phyloP scores from a whole-genome alignment of 2,113 vertebrate species.

The Narcine bancroftii region DNA sequence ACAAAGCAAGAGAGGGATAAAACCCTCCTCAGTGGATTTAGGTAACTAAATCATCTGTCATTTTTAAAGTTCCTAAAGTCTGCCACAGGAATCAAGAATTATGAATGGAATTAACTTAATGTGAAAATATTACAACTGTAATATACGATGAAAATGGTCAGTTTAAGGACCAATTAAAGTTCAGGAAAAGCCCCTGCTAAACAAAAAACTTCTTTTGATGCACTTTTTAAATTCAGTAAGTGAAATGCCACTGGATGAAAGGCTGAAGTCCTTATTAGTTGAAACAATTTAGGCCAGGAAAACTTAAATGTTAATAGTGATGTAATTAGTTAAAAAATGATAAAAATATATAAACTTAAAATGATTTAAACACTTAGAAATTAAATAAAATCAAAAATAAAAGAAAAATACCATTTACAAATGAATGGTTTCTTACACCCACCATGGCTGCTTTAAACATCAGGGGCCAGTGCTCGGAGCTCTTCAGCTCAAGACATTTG shows the following conservation, averaged over 20 bases:
- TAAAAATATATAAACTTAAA: too few relatives aligned
- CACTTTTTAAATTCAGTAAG: neutral
- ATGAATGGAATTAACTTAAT: neutral
- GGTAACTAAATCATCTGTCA: neutral
- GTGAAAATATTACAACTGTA: neutral
- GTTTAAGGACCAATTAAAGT: neutral
- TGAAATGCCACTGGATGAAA: neutral
- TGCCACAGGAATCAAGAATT: neutral
- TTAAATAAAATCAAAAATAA: too few relatives aligned
- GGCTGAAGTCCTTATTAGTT: neutral
- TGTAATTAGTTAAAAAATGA: too few relatives aligned
- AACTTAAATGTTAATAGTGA: too few relatives aligned
- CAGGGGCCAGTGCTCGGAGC: too few relatives aligned
- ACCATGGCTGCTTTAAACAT: too few relatives aligned
- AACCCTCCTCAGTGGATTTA: neutral
- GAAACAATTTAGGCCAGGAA: neutral
- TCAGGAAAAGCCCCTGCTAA: neutral
- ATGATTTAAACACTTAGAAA: too few relatives aligned
- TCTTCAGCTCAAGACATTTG: too few relatives aligned
- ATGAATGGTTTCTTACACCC: too few relatives aligned
- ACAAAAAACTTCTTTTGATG: neutral
- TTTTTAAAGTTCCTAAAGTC: neutral
- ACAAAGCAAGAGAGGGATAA: neutral
- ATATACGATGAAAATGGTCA: neutral
- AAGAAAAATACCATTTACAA: too few relatives aligned